Conservation (phyloP, 2,888 invertebrate genomes). For the Nephrotoma appendiculata region DNA sequence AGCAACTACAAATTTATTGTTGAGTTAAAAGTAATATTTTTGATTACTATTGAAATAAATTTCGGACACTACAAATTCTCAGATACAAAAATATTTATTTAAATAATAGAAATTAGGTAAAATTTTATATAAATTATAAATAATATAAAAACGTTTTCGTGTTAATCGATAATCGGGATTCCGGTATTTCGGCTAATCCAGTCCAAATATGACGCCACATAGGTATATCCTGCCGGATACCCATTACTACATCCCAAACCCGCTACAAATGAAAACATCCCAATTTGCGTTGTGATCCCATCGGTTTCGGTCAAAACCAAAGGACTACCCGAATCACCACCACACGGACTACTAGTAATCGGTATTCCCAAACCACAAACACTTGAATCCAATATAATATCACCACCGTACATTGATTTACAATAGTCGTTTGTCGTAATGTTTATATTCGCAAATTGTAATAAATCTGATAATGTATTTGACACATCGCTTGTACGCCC, state of each 20-base stretch:
- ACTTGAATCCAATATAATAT: not conserved
- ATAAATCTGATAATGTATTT: not conserved
- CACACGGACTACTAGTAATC: constrained; percentile 8
- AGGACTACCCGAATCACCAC: constrained; percentile 14
- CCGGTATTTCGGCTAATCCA: constrained; percentile 13
- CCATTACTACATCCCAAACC: constrained; percentile 11
- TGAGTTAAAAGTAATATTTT: too few species aligned
- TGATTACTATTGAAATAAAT: too few species aligned
- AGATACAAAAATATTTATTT: too few species aligned
- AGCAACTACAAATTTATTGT: too few species aligned
- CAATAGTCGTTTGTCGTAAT: not conserved
- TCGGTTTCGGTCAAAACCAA: constrained; percentile 8
- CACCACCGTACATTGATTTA: not conserved
- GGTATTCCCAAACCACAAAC: not conserved
- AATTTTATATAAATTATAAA: too few species aligned
- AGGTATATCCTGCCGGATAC: constrained; percentile 13
- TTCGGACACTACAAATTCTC: too few species aligned
- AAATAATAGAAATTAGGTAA: too few species aligned
- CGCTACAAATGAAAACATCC: constrained; percentile 14
- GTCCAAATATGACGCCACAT: constrained; percentile 11
- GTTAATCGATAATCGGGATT: not conserved
- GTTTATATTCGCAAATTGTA: not conserved
- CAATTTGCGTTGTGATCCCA: constrained; percentile 11
- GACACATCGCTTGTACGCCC: not conserved
- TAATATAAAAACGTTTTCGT: not conserved